Base-by-base conservation (phyloP, 2,113 vertebrate genomes). In the Sisor rabdophorus region DNA sequence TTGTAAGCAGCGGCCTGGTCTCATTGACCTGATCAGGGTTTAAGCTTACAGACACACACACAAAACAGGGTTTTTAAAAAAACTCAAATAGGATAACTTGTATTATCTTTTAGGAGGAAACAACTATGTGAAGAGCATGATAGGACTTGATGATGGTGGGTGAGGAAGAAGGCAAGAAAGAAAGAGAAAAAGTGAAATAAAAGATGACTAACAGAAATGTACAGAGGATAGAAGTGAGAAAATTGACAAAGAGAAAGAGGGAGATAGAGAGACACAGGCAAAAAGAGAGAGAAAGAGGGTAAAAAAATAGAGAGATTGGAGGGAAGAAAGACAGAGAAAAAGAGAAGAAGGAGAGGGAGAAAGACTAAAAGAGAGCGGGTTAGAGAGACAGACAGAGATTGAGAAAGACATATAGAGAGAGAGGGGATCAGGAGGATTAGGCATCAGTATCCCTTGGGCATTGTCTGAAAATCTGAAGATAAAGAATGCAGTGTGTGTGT, bases 51-150 rank as follows among this genome's bases (percentile, higher is more conserved):
- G 71, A 53, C 48, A 65, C 77, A 72, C 77, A 79, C 75, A 77
- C 40, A 78, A 95, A 96, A 95, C 94, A 94, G 93, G 88, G 91
- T 95, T 98, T 73, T 95, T 96, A 88, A 85, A 96, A 93, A 92
- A 95, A 97, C 95, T 96, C 95, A 97, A 96, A 98, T 95, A 93
- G 96, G 95, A 98, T 98, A 95, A 98, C 95, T 94, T 87, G 94
- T 95, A 95, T 97, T 96, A 98, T 96, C 95, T 97, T 95, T 94
- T 93, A 93, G 92, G 90, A 93, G 91, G 89, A 93, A 91, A 93
- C 94, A 94, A 94, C 94, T 95, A 92, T 94, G 90, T 96, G 95
- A 93, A 91, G 92, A 93, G 89, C 89, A 94, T 95, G 95, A 97
- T 95, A 50, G 44, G 40, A 19, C 44, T 52, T 12, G 92, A 95